phyloP scores from a whole-genome alignment of 2,888 invertebrate species.

The Eilema depressum region DNA sequence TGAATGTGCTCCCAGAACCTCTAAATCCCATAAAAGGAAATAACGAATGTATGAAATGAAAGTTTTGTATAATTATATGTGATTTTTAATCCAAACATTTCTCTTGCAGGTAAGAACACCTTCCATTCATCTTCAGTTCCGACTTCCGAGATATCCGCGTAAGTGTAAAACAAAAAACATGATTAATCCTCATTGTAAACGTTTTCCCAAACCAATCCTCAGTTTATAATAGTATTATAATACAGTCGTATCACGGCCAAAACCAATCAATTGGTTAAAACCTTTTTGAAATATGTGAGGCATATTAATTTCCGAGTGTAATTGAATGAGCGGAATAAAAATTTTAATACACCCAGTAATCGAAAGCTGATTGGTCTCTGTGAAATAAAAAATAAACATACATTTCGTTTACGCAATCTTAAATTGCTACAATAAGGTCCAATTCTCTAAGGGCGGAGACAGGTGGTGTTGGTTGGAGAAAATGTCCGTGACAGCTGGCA shows the following conservation, averaged over 20 bases:
- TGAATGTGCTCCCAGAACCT: neutral
- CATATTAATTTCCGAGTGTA: conserved; percentile 13
- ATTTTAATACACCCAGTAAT: conserved; percentile 16
- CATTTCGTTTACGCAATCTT: conserved; percentile 20
- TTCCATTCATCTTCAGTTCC: conserved; percentile 25
- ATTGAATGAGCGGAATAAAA: conserved; percentile 14
- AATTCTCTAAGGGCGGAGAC: conserved; percentile 31
- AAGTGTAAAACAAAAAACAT: conserved; percentile 32
- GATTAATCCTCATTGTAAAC: neutral
- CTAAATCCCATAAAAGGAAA: too few species aligned
- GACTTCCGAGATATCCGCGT: conserved; percentile 25
- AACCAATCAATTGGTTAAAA: conserved; percentile 24
- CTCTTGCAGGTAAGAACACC: conserved; percentile 48
- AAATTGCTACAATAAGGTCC: conserved; percentile 21
- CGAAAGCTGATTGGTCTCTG: conserved; percentile 13
- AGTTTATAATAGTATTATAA: too few species aligned
- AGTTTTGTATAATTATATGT: neutral
- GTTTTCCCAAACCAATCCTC: neutral
- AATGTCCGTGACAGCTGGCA: conserved; percentile 67
- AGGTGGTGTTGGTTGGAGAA: conserved; percentile 53
- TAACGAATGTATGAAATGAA: neutral
- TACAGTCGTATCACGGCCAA: conserved; percentile 18
- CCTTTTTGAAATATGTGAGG: conserved; percentile 11
- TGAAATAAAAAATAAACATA: conserved; percentile 19
- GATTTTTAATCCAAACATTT: conserved; percentile 7